Evolutionary conservation across 2,888 invertebrate species (phyloP).

Genomic region (Biston betularia): DNA sequence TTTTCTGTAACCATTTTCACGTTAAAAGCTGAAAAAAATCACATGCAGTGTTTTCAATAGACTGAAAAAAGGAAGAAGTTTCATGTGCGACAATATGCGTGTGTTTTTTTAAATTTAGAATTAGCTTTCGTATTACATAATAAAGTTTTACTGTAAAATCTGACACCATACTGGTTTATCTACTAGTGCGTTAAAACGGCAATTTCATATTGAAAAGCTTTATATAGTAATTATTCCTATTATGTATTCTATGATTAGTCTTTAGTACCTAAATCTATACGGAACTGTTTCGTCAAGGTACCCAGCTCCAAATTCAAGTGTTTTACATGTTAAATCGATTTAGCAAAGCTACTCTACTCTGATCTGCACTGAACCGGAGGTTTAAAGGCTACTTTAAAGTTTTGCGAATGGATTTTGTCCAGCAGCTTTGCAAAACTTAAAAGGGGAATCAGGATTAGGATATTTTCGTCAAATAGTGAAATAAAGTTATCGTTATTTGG

Average conservation of each 20-base stretch:
- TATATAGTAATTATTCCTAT: no score
- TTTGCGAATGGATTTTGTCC: slow-evolving; percentile 25
- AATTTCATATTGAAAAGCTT: no score
- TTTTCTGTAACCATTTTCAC: no score
- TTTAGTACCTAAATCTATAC: slow-evolving; percentile 64
- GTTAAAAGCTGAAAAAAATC: no score
- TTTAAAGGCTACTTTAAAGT: slow-evolving; percentile 36
- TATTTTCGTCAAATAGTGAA: neutral
- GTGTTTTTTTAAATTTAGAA: no score
- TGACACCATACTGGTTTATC: no score
- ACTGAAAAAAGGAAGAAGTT: no score
- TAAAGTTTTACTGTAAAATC: no score
- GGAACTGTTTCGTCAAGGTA: slow-evolving; percentile 57
- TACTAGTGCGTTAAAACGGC: no score
- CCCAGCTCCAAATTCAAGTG: slow-evolving; percentile 69
- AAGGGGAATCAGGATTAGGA: neutral
- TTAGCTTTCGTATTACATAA: no score
- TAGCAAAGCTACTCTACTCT: slow-evolving; percentile 75
- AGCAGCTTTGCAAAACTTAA: slow-evolving; percentile 6
- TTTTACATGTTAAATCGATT: slow-evolving; percentile 83
- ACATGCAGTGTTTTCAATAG: no score
- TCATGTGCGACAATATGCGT: no score
- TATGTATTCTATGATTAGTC: slow-evolving; percentile 20
- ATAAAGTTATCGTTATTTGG: neutral
- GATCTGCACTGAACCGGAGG: slow-evolving; percentile 70